Base-by-base conservation (phyloP, 2,888 invertebrate genomes). In the Oscheius sp. region DNA sequence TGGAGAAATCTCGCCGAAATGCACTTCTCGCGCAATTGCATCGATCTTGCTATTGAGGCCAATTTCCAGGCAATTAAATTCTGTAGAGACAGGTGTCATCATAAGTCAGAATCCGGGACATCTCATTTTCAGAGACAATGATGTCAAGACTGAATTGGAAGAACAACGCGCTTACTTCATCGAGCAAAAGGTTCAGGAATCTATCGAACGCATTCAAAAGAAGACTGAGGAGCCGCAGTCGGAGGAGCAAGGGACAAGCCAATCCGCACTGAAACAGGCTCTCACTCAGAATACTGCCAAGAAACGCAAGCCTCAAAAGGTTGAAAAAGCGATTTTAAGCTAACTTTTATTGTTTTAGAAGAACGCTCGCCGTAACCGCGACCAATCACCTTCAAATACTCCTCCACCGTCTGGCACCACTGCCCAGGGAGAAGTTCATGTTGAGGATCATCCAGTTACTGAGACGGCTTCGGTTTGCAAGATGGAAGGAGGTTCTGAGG, bases 31-130 rank as follows among this genome's bases (percentile, higher is more conserved):
- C 76, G 85, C 23, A 82, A 82, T 23, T 69, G 76, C 34, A 85
- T 86, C 69, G 84, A 84, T 76, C 80, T 85, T 55, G 84, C 85
- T 15, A 79, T 86, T 45, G 83, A 84, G 55, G 79, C 79, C 25
- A 85, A 85, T 64, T 71, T 73, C 8, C 74, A 79, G 70, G 85
- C 84, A 37, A 50, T 82, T 39, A 84, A 85, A 69, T 84, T 84
- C 68, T 85, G 85, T 76, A 84, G 86, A 67, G 85, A 86, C 58
- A 83, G 48, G 67, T 67, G 33, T 15, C n/a, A n/a, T 12, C 27
- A 31, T 20, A n/a, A n/a, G n/a, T n/a, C n/a, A n/a, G n/a, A n/a
- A n/a, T n/a, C n/a, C n/a, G n/a, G n/a, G n/a, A 3, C 52, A 52
- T 8, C 8, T 29, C 29, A 17, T 52, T 12, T 48, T 58, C 29